phyloP scores from a whole-genome alignment of 1,140 invertebrate species.

The Drosophila novamexicana region DNA sequence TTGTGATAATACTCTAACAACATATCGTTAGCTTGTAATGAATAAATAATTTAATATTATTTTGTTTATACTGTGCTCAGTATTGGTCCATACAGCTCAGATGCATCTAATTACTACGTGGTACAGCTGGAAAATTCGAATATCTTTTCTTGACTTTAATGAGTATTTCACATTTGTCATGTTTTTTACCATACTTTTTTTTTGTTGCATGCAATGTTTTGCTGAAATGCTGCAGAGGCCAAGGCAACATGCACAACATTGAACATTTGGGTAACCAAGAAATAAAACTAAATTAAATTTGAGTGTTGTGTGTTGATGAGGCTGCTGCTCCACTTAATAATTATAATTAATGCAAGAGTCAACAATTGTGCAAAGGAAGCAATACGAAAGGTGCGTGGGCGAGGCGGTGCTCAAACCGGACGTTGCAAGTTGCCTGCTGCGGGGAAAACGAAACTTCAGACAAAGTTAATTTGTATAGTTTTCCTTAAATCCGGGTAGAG shows the following conservation, averaged over 20 bases:
- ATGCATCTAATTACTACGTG: too few species aligned
- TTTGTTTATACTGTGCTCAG: too few species aligned
- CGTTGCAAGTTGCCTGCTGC: background rate
- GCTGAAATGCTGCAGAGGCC: slow-evolving; percentile 19
- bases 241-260: slow-evolving; percentile 6
- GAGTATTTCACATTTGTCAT: too few species aligned
- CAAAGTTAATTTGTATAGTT: slow-evolving; percentile 39
- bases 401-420: background rate
- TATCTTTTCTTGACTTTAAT: too few species aligned
- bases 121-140: too few species aligned
- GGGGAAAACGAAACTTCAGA: slow-evolving; percentile 14
- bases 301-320: slow-evolving; percentile 27
- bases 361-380: slow-evolving; percentile 52
- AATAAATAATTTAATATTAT: too few species aligned
- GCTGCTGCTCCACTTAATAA: slow-evolving; percentile 54
- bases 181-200: too few species aligned
- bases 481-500: background rate
- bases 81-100: too few species aligned
- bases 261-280: slow-evolving; percentile 26
- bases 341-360: slow-evolving; percentile 65
- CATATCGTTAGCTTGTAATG: too few species aligned
- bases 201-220: too few species aligned
- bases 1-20: too few species aligned
- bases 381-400: slow-evolving; percentile 27
- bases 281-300: slow-evolving; percentile 47